Base-by-base conservation (phyloP, 2,888 invertebrate species). In the Malacosoma neustria region DNA sequence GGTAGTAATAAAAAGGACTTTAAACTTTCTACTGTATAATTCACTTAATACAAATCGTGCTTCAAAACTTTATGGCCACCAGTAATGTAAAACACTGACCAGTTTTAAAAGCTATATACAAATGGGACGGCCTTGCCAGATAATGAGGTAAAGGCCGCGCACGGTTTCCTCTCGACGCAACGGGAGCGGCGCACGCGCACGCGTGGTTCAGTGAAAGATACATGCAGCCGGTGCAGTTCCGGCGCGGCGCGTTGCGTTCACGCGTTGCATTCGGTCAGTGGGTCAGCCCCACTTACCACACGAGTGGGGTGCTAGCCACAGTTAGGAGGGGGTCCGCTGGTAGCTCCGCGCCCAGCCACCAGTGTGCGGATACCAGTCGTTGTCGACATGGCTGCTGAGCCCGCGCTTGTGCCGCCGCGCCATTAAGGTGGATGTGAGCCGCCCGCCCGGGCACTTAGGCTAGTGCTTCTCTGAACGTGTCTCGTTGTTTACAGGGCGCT, bases 181-280 rank as follows among this genome's bases (percentile, higher is more conserved):
- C 72, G 71, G 77, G 76, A 74, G 72, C 72, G 60, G 48, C 57
- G 60, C 62, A 56, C 57, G 57, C 50, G 45, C 48, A 37, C 39
- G 58, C 59, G 38, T 39, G 45, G 22, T 9, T 22, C 22, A 61
- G 64, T 62, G 69, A 72, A 66, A 72, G 69, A 72, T 69, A 71
- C 71, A 67, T 61, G 52, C 54, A 36, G 42, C 48, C 56, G 59
- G 72, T 80, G 84, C 81, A 81, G 79, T 77, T 81, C 82, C 82
- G 81, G 74, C 64, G 73, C 63, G 69, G 47, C 43, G 54, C 9
- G 22, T 22, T 22, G 22, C 22, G 22, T 2, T 22, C 9, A 9
- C 52, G 46, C 54, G 56, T 51, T 67, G 75, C 75, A 79, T 65
- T 80, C 72, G 82, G 86, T 85, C 84, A 86, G 70, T 86, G 74